phyloP scores from a whole-genome alignment of 2,888 invertebrate species.

The Melanostoma mellinum region DNA sequence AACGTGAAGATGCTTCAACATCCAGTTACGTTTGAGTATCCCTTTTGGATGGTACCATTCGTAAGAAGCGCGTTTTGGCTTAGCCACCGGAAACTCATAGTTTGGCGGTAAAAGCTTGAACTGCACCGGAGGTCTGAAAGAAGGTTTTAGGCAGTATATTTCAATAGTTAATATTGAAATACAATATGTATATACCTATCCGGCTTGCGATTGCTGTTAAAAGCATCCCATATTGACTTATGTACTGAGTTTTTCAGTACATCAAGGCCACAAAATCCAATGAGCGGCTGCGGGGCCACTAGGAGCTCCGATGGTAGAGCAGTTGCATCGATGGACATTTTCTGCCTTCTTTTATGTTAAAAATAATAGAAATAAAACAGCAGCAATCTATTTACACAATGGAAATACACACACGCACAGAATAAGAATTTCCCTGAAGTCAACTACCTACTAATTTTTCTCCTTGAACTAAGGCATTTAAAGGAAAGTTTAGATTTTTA shows the following conservation, averaged over 20 bases:
- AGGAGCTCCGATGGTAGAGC: slow-evolving; percentile 93
- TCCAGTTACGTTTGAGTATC: slow-evolving; percentile 96
- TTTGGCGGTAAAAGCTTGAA: slow-evolving; percentile 91
- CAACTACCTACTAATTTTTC: slow-evolving; percentile 33
- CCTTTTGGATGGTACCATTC: slow-evolving; percentile 98
- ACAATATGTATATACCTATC: slow-evolving; percentile 82
- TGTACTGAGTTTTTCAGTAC: slow-evolving; percentile 92
- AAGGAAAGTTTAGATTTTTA: slow-evolving; percentile 9
- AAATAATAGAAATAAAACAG: neutral
- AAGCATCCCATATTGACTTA: slow-evolving; percentile 96
- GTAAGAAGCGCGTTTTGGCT: slow-evolving; percentile 93
- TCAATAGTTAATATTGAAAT: neutral
- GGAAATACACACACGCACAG: slow-evolving; percentile 51
- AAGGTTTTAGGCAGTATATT: neutral
- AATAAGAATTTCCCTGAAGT: slow-evolving; percentile 16
- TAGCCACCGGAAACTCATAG: slow-evolving; percentile 93
- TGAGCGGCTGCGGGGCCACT: slow-evolving; percentile 91
- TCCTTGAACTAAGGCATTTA: slow-evolving; percentile 49
- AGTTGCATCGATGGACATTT: slow-evolving; percentile 85
- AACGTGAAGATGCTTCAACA: slow-evolving; percentile 93
- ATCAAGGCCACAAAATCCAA: slow-evolving; percentile 95
- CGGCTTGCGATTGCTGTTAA: slow-evolving; percentile 90
- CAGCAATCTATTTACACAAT: slow-evolving; percentile 64
- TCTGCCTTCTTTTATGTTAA: neutral
- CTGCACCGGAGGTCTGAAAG: slow-evolving; percentile 87